phyloP scores from a whole-genome alignment of 2,113 vertebrate species.

The human region GRCh38 chr7:106667001-106667500 shows the following conservation, averaged over 20 bases:
- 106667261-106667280: background rate
- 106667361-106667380: background rate
- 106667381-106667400: background rate
- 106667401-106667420: background rate
- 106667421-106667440: background rate
- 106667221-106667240: background rate
- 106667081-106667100: background rate
- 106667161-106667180: background rate
- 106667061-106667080: background rate
- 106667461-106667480: background rate
- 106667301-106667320: background rate
- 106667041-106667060: background rate
- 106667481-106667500: background rate
- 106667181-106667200: background rate
- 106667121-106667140: background rate
- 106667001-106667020: background rate
- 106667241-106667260: background rate
- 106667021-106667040: background rate
- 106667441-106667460: background rate
- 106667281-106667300: background rate
- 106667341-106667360: background rate
- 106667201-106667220: constrained; percentile 6
- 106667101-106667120: background rate
- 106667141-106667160: background rate
- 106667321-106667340: constrained; percentile 5